Evolutionary conservation across 2,113 vertebrate species (phyloP).

Genomic region (Oncorhynchus mykiss): DNA sequence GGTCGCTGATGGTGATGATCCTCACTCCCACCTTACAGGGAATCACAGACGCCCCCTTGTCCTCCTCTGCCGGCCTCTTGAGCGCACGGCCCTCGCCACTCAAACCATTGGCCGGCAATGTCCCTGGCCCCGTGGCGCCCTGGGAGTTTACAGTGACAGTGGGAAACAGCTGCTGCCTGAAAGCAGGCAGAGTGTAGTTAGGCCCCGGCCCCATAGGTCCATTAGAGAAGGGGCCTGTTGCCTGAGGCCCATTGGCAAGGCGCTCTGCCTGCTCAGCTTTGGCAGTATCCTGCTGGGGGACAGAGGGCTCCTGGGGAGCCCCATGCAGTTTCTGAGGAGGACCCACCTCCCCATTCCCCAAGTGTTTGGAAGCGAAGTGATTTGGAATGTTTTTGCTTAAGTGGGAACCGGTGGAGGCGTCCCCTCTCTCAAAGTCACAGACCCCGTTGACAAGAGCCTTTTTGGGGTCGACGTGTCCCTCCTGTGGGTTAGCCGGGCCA

Average conservation of each 20-base stretch:
- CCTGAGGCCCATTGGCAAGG: constrained; percentile 92
- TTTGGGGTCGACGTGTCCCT: constrained; percentile 86
- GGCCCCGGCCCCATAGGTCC: constrained; percentile 87
- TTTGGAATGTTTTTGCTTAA: constrained; percentile 99
- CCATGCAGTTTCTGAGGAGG: constrained; percentile 79
- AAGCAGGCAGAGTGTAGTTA: constrained; percentile 83
- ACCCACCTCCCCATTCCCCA: constrained; percentile 96
- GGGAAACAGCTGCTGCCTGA: constrained; percentile 81
- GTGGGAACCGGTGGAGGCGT: constrained; percentile 75
- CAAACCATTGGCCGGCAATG: constrained; percentile 85
- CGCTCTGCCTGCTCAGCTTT: constrained; percentile 95
- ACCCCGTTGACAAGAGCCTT: constrained; percentile 94
- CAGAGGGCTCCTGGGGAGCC: constrained; percentile 56
- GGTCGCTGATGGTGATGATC: constrained; percentile 99
- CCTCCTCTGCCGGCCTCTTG: constrained; percentile 91
- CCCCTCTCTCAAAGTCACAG: constrained; percentile 94
- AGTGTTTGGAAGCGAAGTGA: constrained; percentile 99
- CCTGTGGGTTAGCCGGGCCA: constrained; percentile 76
- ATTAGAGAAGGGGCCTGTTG: constrained; percentile 80
- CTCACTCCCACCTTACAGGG: constrained; percentile 97
- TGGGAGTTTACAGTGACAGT: constrained; percentile 83
- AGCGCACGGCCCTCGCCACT: constrained; percentile 84
- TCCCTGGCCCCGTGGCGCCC: constrained; percentile 73
- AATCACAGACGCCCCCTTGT: constrained; percentile 86
- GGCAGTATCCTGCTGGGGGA: constrained; percentile 94